Evolutionary conservation across 2,113 vertebrate species (phyloP).

Genomic region (Pangasianodon gigas): DNA sequence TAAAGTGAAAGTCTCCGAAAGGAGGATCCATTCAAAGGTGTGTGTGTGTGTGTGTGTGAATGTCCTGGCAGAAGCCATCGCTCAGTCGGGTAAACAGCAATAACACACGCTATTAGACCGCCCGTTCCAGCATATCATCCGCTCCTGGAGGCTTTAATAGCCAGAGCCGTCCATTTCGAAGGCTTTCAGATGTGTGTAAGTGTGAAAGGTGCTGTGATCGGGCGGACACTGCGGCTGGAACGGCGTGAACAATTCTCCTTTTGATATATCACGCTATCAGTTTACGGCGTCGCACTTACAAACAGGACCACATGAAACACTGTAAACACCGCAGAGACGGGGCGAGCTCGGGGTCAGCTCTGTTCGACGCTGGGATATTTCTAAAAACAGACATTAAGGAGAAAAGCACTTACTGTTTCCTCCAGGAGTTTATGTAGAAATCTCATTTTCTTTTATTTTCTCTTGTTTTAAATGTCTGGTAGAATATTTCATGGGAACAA

Average conservation of each 20-base stretch:
- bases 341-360: not conserved
- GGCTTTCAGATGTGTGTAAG: not conserved
- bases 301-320: not conserved
- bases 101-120: conserved; percentile 28
- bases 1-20: not conserved
- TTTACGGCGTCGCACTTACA: not conserved
- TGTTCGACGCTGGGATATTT: fast-evolving
- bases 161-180: conserved; percentile 1
- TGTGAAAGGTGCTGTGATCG: conserved; percentile 25
- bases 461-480: not conserved
- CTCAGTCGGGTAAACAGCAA: conserved; percentile 17
- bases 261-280: not conserved
- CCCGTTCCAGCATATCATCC: conserved; percentile 28
- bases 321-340: conserved; percentile 43
- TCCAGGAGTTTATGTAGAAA: not conserved
- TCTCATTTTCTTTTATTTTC: no score
- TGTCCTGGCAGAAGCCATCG: conserved; percentile 22
- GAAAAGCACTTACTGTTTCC: not conserved
- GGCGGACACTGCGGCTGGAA: not conserved
- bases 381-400: not conserved
- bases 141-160: conserved; percentile 18
- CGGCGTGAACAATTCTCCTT: not conserved
- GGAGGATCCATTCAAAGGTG: not conserved
- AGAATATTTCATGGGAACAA: not conserved
- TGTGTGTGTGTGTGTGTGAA: conserved; percentile 9